A percentile compares a stretch with the other conserved stretches of the same genome.
phyloP scores from a whole-genome alignment of 2,888 invertebrate genomes.

The Sylvicola fuscatus region DNA sequence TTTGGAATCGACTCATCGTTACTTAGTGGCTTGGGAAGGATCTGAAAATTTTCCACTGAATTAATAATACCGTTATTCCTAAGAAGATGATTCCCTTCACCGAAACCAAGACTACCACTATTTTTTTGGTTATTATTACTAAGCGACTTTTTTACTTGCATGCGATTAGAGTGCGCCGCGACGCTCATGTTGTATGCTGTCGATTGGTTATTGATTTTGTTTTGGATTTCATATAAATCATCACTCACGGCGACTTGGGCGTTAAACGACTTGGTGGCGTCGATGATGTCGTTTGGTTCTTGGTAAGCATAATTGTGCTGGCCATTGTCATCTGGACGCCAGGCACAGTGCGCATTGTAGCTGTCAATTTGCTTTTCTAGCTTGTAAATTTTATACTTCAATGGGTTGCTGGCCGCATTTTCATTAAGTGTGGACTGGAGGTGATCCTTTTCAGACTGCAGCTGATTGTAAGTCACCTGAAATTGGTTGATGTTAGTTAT shows the following conservation, averaged over 20 bases:
- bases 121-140: background rate
- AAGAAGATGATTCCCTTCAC: conserved; percentile 3
- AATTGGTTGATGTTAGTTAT: no score
- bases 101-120: conserved; percentile 1
- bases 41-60: conserved; percentile 29
- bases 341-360: conserved; percentile 10
- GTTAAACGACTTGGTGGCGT: conserved; percentile 18
- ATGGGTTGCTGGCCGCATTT: conserved; percentile 9
- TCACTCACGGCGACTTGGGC: conserved; percentile 24
- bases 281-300: conserved; percentile 12
- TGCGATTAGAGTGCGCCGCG: conserved; percentile 1
- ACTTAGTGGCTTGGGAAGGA: conserved; percentile 17
- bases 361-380: conserved; percentile 9
- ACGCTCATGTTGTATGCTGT: no score
- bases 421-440: conserved; percentile 15
- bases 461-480: conserved; percentile 1
- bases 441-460: conserved; percentile 18
- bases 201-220: conserved; percentile 18
- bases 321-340: conserved; percentile 7
- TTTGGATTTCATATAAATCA: conserved; percentile 22
- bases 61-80: conserved; percentile 16
- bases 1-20: conserved; percentile 4
- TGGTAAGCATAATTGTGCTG: conserved; percentile 5
- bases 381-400: conserved; percentile 8
- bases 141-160: background rate